These are phyloP conservation scores for Crypturellus undulatus DNA, from an alignment of 2,113 vertebrate species.

Conservation along the genomic window DNA sequence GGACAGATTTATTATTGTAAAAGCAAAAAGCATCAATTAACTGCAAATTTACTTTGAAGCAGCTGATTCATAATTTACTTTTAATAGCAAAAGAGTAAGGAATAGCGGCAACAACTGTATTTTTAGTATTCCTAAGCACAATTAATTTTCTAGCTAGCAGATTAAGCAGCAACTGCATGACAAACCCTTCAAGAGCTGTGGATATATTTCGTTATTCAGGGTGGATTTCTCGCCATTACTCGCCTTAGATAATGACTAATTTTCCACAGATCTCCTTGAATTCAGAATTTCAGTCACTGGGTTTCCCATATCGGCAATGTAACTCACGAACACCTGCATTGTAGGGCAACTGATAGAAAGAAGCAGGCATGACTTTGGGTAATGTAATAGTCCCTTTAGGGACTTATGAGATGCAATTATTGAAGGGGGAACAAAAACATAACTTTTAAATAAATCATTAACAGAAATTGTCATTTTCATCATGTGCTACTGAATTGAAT, in stretches of 20 bases:
- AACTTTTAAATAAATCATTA: background rate
- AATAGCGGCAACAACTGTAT: background rate
- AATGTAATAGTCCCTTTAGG: background rate
- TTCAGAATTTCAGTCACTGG: background rate
- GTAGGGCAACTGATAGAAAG: background rate
- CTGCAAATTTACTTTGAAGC: background rate
- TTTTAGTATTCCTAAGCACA: background rate
- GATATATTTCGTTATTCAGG: background rate
- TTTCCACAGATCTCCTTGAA: background rate
- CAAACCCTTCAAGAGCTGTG: background rate
- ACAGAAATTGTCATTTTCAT: fast-evolving
- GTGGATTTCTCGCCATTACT: background rate
- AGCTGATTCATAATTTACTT: background rate
- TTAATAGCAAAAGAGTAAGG: background rate
- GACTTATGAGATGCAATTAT: background rate
- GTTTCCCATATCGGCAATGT: background rate
- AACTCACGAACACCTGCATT: background rate
- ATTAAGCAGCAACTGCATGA: background rate
- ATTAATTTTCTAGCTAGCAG: background rate
- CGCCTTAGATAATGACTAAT: background rate
- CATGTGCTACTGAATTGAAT: background rate
- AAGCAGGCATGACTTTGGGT: too few relatives aligned
- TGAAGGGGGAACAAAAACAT: background rate
- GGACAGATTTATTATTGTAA: background rate
- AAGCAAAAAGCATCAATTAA: background rate